Conservation (phyloP, 1,140 invertebrate species). For the Drosophila tropicalis region DNA sequence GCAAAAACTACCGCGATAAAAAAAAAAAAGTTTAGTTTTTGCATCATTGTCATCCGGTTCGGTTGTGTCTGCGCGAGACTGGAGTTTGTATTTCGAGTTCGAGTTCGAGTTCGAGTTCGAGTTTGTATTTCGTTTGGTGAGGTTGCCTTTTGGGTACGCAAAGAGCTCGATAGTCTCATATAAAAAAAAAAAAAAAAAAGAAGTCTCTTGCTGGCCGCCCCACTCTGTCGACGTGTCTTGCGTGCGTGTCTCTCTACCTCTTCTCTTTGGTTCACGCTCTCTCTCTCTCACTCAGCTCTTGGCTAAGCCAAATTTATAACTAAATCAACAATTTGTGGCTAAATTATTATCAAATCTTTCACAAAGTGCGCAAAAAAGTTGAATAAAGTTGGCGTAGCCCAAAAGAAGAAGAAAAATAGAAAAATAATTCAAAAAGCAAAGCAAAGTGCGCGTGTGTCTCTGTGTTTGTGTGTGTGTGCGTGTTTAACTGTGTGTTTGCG, state of each 20-base stretch:
- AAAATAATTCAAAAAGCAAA: slow-evolving; percentile 61
- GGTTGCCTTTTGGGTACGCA: slow-evolving; percentile 54
- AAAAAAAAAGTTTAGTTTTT: slow-evolving; percentile 62
- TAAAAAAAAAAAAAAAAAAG: slow-evolving; percentile 37
- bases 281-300: slow-evolving; percentile 42
- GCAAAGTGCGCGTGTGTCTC: slow-evolving; percentile 58
- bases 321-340: slow-evolving; percentile 51
- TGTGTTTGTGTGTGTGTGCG: slow-evolving; percentile 38
- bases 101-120: slow-evolving; percentile 76
- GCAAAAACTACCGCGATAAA: too few species aligned
- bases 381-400: slow-evolving; percentile 66
- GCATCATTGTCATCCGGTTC: slow-evolving; percentile 49
- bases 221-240: slow-evolving; percentile 73
- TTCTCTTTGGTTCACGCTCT: slow-evolving; percentile 34
- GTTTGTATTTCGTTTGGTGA: slow-evolving; percentile 83
- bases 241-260: slow-evolving; percentile 49
- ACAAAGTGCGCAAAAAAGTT: slow-evolving; percentile 46
- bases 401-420: slow-evolving; percentile 41
- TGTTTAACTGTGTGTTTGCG: slow-evolving; percentile 41
- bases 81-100: too few species aligned
- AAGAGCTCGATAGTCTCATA: slow-evolving; percentile 30
- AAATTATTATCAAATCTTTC: slow-evolving; percentile 40
- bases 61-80: slow-evolving; percentile 48
- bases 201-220: slow-evolving; percentile 38
- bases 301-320: slow-evolving; percentile 41